These are phyloP conservation scores for Rhinogobio ventralis DNA, from an alignment of 2,797 vertebrate genomes.

Conservation along the genomic window DNA sequence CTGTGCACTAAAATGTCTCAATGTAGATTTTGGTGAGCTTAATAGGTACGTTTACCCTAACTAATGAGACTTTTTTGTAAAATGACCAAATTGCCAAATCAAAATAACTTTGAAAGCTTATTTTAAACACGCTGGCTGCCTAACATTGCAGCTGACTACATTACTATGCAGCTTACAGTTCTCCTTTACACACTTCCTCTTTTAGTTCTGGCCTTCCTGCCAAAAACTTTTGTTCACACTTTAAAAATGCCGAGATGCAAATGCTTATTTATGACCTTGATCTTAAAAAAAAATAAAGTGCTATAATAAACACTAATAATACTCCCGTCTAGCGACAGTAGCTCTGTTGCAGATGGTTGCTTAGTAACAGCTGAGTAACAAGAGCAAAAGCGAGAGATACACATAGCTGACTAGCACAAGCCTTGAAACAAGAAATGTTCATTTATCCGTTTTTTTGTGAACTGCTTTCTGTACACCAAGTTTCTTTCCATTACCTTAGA, in stretches of 20 bases:
- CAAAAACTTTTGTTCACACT: slow-evolving; percentile 17
- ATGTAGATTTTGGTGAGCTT: too few relatives aligned
- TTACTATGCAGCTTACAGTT: neutral
- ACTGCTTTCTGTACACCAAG: neutral
- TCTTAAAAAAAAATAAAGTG: slow-evolving; percentile 48
- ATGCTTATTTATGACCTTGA: slow-evolving; percentile 55
- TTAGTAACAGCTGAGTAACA: slow-evolving; percentile 62
- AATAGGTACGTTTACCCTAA: too few relatives aligned
- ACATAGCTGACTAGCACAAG: slow-evolving; percentile 22
- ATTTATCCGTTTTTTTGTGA: neutral
- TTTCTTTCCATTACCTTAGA: neutral
- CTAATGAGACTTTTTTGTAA: neutral
- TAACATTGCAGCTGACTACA: neutral
- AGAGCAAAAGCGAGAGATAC: slow-evolving; percentile 46
- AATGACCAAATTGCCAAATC: neutral
- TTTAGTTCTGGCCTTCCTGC: neutral
- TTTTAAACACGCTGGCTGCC: neutral
- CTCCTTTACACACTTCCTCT: neutral
- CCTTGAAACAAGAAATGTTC: neutral
- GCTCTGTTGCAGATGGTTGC: slow-evolving; percentile 60
- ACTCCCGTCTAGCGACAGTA: slow-evolving; percentile 55
- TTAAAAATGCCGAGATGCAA: slow-evolving; percentile 35
- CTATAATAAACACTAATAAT: slow-evolving; percentile 60
- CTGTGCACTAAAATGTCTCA: too few relatives aligned
- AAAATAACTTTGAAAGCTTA: neutral